Evolutionary conservation across 2,888 invertebrate genomes (phyloP), one percentile per base, ranked within the genome.

Genomic region (Lasioglossum lativentre): DNA sequence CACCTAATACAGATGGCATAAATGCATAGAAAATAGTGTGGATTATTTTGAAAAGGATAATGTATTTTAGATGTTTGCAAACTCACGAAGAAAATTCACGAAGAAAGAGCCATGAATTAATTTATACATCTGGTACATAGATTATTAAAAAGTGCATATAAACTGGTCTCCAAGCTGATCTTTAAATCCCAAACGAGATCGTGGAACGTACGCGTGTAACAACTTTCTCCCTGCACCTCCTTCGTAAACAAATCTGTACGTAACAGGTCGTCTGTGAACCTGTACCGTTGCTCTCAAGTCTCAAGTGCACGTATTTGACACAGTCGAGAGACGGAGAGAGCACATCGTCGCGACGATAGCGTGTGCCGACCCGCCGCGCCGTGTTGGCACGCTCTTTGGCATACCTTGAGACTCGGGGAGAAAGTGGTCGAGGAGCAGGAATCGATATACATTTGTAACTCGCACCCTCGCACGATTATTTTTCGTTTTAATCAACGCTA

Each of bases 251-350:
- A 77, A 70, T 23, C 12, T 68, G 40, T 34, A 40, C 34, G 63
- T 71, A 84, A 84, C 80, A 81, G 80, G 77, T 84, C 77, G 75
- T 19, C 76, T 30, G 30, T 71, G 34, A 16, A 40, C 40, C 47
- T 52, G 72, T 66, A 45, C 40, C 34, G 59, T 14, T 27, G 56
- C 68, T 38, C 27, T 68, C 68, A 4, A n/a, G 68, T 56, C 30
- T 83, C 68, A 80, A 83, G 75, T 74, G 47, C 56, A 59, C 68
- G 68, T 42, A 66, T 80, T 80, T 73, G 80, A 80, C 80, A 76
- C 75, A 72, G 75, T n/a, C 34, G 34, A 30, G 63, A n/a, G n/a
- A n/a, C n/a, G n/a, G n/a, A n/a, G n/a, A 27, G 6, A 5, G 16
- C 12, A 16, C 27, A 30, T 6, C 14, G 63, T 30, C 16, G 47